A percentile compares a stretch with the other conserved stretches of the same genome.
Evolutionary conservation across 2,888 invertebrate species (phyloP).

Genomic region (Camptogramma bilineatum): DNA sequence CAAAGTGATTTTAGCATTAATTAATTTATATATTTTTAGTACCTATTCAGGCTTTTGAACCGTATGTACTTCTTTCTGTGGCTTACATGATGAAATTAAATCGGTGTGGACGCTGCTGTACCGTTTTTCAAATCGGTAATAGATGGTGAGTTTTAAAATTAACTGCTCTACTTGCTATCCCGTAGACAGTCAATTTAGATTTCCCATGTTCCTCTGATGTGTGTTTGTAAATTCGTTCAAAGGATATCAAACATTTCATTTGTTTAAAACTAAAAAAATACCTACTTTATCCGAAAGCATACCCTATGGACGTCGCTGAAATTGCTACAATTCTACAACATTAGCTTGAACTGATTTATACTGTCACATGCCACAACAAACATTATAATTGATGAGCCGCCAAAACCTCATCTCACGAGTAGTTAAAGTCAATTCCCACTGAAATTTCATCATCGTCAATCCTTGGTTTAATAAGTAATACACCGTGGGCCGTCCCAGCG

Average conservation of each 20-base stretch:
- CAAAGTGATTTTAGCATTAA: too few relatives aligned
- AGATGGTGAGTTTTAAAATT: too few relatives aligned
- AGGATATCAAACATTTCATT: neutral
- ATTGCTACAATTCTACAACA: slow-evolving; percentile 39
- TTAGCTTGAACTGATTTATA: slow-evolving; percentile 48
- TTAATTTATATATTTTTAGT: too few relatives aligned
- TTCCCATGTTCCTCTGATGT: too few relatives aligned
- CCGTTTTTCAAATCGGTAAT: too few relatives aligned
- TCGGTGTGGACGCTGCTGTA: too few relatives aligned
- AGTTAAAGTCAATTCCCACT: slow-evolving; percentile 83
- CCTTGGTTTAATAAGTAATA: slow-evolving; percentile 81
- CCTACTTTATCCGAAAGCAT: neutral
- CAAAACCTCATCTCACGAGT: slow-evolving; percentile 76
- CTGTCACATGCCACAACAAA: slow-evolving; percentile 48
- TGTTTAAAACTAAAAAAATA: neutral
- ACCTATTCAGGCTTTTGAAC: too few relatives aligned
- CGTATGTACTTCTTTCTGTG: too few relatives aligned
- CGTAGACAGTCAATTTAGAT: too few relatives aligned
- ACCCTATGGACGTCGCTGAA: neutral
- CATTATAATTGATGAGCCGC: slow-evolving; percentile 72
- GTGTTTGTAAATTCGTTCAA: neutral
- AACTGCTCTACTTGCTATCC: too few relatives aligned
- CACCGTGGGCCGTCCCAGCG: slow-evolving; percentile 76
- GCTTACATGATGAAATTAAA: too few relatives aligned
- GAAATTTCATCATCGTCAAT: slow-evolving; percentile 85